phyloP scores from a whole-genome alignment of 2,797 vertebrate species.

The Cryptoblepharus egeriae region DNA sequence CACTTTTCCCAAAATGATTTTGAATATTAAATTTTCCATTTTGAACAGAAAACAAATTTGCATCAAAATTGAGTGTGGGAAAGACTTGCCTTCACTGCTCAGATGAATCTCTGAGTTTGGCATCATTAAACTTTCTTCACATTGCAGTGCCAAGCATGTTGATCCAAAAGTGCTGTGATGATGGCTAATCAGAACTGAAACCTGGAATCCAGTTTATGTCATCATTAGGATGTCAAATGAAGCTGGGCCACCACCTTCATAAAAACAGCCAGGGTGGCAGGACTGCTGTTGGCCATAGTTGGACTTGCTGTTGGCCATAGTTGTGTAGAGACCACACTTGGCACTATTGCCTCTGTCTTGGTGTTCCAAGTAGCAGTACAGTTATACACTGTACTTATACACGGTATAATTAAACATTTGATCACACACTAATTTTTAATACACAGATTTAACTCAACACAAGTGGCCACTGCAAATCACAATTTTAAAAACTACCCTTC shows the following conservation, averaged over 20 bases:
- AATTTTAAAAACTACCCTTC: no score
- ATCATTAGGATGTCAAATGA: neutral
- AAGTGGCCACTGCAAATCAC: no score
- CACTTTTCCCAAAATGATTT: neutral
- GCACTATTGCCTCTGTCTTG: neutral
- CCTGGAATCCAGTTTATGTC: fast-evolving
- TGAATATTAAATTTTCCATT: neutral
- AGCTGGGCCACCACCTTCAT: neutral
- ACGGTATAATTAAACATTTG: no score
- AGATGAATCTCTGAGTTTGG: neutral
- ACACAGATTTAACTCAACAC: no score
- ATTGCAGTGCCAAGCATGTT: neutral
- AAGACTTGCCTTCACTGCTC: neutral
- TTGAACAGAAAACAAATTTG: neutral
- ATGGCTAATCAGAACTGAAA: neutral
- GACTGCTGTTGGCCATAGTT: neutral
- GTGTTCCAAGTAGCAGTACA: neutral
- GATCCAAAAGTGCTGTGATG: neutral
- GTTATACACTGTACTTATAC: no score
- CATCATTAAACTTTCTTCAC: neutral
- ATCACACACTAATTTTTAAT: no score
- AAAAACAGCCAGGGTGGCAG: neutral
- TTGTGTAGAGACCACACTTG: neutral
- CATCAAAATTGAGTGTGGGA: neutral
- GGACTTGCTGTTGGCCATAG: neutral